Evolutionary conservation across 2,888 invertebrate genomes (phyloP).

Genomic region (Euzophera pinguis): DNA sequence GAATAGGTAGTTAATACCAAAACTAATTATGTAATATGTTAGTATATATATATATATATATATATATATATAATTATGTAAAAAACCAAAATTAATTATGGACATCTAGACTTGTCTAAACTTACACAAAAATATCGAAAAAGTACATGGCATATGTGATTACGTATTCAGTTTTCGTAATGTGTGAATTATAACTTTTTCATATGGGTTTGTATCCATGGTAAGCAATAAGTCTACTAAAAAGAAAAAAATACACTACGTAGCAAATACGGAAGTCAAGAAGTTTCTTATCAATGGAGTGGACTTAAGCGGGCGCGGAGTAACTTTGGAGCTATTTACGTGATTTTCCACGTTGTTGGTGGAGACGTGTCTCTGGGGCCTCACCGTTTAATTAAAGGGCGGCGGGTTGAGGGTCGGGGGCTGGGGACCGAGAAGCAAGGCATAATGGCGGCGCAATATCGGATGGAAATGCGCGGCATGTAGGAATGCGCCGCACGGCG

Average conservation of each 20-base stretch:
- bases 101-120: too few species aligned
- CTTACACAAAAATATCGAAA: too few species aligned
- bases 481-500: slow-evolving; percentile 77
- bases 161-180: too few species aligned
- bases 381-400: slow-evolving; percentile 80
- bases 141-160: too few species aligned
- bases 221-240: not conserved
- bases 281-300: slow-evolving; percentile 44
- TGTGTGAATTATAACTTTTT: too few species aligned
- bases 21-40: too few species aligned
- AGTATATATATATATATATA: too few species aligned
- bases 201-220: too few species aligned
- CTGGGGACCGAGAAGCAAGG: slow-evolving; percentile 61
- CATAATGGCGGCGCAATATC: slow-evolving; percentile 80
- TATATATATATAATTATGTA: too few species aligned
- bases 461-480: slow-evolving; percentile 80
- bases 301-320: slow-evolving; percentile 41
- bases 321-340: slow-evolving; percentile 70
- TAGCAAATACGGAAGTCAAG: slow-evolving; percentile 26
- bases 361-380: slow-evolving; percentile 74
- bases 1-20: too few species aligned
- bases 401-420: slow-evolving; percentile 57
- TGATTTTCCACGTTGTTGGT: slow-evolving; percentile 72
- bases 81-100: too few species aligned
- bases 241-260: slow-evolving; percentile 18